phyloP scores from a whole-genome alignment of 2,888 invertebrate genomes.

The Coleophora flavipennella region DNA sequence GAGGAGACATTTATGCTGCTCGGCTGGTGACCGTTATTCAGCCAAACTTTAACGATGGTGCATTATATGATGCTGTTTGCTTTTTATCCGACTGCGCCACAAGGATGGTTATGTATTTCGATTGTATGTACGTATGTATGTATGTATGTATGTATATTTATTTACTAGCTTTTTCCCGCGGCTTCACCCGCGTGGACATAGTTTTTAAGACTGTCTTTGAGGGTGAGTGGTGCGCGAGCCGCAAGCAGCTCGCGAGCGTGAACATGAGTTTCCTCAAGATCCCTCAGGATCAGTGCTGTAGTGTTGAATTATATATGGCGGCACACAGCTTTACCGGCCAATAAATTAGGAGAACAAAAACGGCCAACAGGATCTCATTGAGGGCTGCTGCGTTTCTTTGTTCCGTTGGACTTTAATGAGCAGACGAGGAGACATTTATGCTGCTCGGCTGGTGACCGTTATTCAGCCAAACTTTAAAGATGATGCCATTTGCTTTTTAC shows the following conservation, averaged over 20 bases:
- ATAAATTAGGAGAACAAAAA: conserved; percentile 59
- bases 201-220: too few species aligned
- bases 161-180: too few species aligned
- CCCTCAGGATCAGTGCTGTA: too few species aligned
- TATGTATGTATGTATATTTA: too few species aligned
- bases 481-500: conserved; percentile 9
- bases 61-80: conserved; percentile 19
- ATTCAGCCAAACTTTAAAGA: conserved; percentile 24
- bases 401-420: conserved; percentile 26
- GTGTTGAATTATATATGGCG: conserved; percentile 64
- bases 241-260: too few species aligned
- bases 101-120: too few species aligned
- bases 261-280: too few species aligned
- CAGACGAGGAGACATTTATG: conserved; percentile 24
- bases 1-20: conserved; percentile 25
- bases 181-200: too few species aligned
- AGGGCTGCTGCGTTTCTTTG: conserved; percentile 31
- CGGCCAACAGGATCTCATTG: conserved; percentile 35
- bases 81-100: conserved; percentile 14
- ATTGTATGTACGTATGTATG: too few species aligned
- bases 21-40: conserved; percentile 29
- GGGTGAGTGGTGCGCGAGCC: too few species aligned
- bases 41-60: conserved; percentile 22
- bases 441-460: conserved; percentile 30
- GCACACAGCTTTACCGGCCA: conserved; percentile 45